Evolutionary conservation across 2,797 vertebrate genomes (phyloP), one percentile per base, ranked within the genome.

Genomic region (Typhlichthys subterraneus): DNA sequence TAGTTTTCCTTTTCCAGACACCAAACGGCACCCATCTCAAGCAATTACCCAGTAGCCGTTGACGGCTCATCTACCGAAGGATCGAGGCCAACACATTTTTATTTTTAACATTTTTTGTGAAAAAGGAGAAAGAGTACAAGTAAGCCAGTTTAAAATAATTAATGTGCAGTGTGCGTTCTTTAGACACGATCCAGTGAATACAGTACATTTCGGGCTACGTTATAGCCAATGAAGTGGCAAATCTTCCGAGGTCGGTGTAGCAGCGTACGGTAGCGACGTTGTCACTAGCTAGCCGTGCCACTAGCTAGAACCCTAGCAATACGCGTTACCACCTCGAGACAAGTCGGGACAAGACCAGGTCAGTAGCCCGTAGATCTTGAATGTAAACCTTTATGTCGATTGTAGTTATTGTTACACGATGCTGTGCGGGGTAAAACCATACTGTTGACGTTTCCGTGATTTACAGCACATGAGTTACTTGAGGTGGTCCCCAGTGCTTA

Each of bases 291-390:
- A 75, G 84, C 80, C 73, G 68, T 82, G 65, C 80, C 78, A 62
- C 61, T 80, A 75, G 83, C 76, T 87, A 82, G 81, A 76, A 82
- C 83, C 85, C 81, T 58, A 77, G 49, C 38, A 42, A 56, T 86
- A 82, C 81, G 68, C 38, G 70, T 64, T 90, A 87, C 88, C 92
- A 90, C 91, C 88, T 93, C 91, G 91, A 92, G 91, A 93, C 93
- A 84, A 93, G 91, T 93, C 91, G 90, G 91, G 89, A 92, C 87
- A 88, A 90, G 91, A 92, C 88, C 92, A 94, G 93, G 93, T 94
- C 84, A 92, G 93, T 93, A 85, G 61, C 58, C 45, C 65, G 65
- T 29, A 65, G 38, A 61, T 65, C 11, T 29, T 33, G 17, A 49
- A 46, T 51, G 3, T 23, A 23, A 23, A 23, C 14, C 47, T 69